phyloP scores from a whole-genome alignment of 2,797 vertebrate genomes.

The Rhinichthys osculus region DNA sequence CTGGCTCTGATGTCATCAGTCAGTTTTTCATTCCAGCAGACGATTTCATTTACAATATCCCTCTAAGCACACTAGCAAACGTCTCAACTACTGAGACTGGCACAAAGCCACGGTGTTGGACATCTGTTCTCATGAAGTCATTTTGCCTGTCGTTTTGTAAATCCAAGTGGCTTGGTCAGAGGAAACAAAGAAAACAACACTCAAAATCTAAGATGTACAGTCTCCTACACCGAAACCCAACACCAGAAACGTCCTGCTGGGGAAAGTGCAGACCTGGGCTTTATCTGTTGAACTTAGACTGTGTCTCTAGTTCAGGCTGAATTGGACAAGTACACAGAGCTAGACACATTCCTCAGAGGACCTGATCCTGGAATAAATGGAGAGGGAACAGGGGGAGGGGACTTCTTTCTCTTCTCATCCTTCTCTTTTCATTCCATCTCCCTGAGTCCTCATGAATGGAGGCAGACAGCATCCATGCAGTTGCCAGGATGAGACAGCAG shows the following conservation, averaged over 20 bases:
- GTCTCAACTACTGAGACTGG: constrained; percentile 47
- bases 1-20: constrained; percentile 48
- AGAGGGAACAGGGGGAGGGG: constrained; percentile 41
- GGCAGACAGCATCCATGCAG: constrained; percentile 77
- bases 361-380: constrained; percentile 40
- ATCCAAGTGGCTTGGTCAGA: constrained; percentile 38
- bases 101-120: constrained; percentile 40
- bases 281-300: constrained; percentile 56
- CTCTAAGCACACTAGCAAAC: constrained; percentile 33
- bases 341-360: constrained; percentile 53
- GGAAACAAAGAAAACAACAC: constrained; percentile 54
- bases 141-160: constrained; percentile 46
- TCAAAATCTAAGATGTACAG: constrained; percentile 58
- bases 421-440: constrained; percentile 57
- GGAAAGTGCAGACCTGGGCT: constrained; percentile 58
- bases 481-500: constrained; percentile 82
- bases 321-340: constrained; percentile 43
- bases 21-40: constrained; percentile 33
- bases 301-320: constrained; percentile 59
- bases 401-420: constrained; percentile 41
- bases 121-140: constrained; percentile 42
- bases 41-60: constrained; percentile 22
- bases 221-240: constrained; percentile 61
- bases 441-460: constrained; percentile 74
- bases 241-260: constrained; percentile 55